Evolutionary conservation across 2,888 invertebrate species (phyloP), one percentile per base, ranked within the genome.

Genomic region (Euphydryas editha): DNA sequence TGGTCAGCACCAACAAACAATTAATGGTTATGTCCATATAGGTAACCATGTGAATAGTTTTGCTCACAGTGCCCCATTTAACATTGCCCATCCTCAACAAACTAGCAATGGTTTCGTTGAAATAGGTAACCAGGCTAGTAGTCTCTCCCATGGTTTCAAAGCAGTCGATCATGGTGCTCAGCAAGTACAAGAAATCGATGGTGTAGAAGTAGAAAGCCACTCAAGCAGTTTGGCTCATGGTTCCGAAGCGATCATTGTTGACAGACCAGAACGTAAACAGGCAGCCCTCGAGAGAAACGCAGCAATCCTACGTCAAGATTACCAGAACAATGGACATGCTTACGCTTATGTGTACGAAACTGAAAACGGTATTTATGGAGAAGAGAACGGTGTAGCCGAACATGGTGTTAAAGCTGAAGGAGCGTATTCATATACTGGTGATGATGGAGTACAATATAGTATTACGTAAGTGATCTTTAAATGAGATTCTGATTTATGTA

Each of bases 401-500:
- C 85, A 92, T 58, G 92, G 92, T 20, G 92, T 90, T 0, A 85
- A 85, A 62, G 88, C 90, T 73, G 87, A 90, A 70, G 92, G 92
- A 42, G 86, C 87, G 1, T 92, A 78, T 65, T 84, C 90, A 8
- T 92, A 91, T 73, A 87, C 86, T 72, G 92, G 91, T 60, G 92
- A 91, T 74, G 92, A 92, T 77, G 92, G 92, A 49, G 79, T 86
- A 65, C 82, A 89, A 49, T 92, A 92, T 76, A 87, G 84, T 62
- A 75, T 92, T 56, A 89, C 86, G 91, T 90, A 72, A 80, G 24
- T 51, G 63, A 3, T 57, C 18, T 21, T 24, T 6, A 36, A 13
- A 17, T 30, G 17, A 49, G 17, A 49, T 55, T 42, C 15, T n/a
- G 6, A 6, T 1, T n/a, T 42, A n/a, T 30, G 5, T 30, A n/a